Evolutionary conservation across 1,140 invertebrate species (phyloP), one percentile per base, ranked within the genome.

Genomic region (Halesus radiatus): DNA sequence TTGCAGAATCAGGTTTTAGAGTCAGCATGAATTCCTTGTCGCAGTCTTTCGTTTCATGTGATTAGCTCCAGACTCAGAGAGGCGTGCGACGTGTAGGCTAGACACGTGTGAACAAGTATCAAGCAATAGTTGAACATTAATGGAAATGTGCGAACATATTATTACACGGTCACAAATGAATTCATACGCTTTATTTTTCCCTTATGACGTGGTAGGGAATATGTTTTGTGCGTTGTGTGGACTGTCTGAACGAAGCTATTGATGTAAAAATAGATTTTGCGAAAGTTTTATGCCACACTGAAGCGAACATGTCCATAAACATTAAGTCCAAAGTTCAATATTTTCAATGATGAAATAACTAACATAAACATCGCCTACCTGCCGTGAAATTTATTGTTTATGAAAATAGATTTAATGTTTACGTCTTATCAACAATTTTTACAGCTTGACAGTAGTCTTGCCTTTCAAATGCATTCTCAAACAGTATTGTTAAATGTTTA

Each of bases 181-280:
- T 29, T 29, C 26, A 29, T 29, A 29, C 26, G 5, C 26, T 29
- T 29, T 29, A 29, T 29, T 3, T 29, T 3, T 29, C 5, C 26
- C 26, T 3, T 29, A 29, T 5, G 26, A 29, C 26, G 26, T 29
- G 5, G 26, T 29, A 3, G 26, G 2, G 5, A 29, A 29, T 29
- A n/a, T n/a, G n/a, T n/a, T n/a, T n/a, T n/a, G n/a, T n/a, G n/a
- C n/a, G n/a, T n/a, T n/a, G n/a, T n/a, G n/a, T n/a, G n/a, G n/a
- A n/a, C n/a, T n/a, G n/a, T n/a, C n/a, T n/a, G n/a, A n/a, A n/a
- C n/a, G n/a, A n/a, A n/a, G n/a, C n/a, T n/a, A n/a, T n/a, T 26
- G 62, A 29, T 26, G 29, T 66, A 66, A 66, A 66, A 66, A 66
- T 66, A 66, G 62, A 66, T 45, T 29, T 66, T 13, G 62, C 62